Evolutionary conservation across 2,797 vertebrate species (phyloP).

Genomic region (Amblyopsis hoosieri): DNA sequence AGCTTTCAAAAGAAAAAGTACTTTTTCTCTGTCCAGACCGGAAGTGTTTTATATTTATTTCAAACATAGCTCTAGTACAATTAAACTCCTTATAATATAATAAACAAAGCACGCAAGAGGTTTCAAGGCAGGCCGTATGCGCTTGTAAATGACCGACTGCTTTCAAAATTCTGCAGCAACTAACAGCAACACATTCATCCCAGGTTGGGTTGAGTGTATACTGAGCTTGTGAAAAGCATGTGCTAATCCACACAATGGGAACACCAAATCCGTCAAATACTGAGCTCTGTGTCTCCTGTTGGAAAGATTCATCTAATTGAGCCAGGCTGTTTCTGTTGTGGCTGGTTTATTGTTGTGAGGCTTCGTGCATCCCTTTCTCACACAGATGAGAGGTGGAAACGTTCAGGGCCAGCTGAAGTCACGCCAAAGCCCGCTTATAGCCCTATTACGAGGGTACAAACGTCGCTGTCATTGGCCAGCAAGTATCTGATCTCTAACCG

Average conservation of each 20-base stretch:
- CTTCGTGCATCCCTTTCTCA: conserved; percentile 45
- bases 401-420: conserved; percentile 20
- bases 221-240: conserved; percentile 43
- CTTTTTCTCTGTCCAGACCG: conserved; percentile 40
- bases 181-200: conserved; percentile 19
- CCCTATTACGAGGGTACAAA: no score
- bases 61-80: conserved; percentile 40
- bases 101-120: conserved; percentile 10
- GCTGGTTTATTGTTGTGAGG: conserved; percentile 45
- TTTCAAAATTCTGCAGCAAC: conserved; percentile 23
- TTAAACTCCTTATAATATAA: conserved; percentile 56
- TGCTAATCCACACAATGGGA: conserved; percentile 56
- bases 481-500: no score
- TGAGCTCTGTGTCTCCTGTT: conserved; percentile 35
- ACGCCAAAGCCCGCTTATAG: conserved; percentile 10
- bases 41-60: conserved; percentile 35
- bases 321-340: conserved; percentile 51
- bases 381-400: conserved; percentile 58
- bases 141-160: conserved; percentile 28
- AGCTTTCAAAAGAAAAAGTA: conserved; percentile 34
- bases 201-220: conserved; percentile 24
- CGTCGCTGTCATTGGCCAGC: no score
- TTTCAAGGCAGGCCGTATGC: conserved; percentile 11
- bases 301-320: conserved; percentile 38
- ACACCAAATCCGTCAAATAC: conserved; percentile 43